phyloP scores from a whole-genome alignment of 2,797 vertebrate species.

The Dryobates pubescens region DNA sequence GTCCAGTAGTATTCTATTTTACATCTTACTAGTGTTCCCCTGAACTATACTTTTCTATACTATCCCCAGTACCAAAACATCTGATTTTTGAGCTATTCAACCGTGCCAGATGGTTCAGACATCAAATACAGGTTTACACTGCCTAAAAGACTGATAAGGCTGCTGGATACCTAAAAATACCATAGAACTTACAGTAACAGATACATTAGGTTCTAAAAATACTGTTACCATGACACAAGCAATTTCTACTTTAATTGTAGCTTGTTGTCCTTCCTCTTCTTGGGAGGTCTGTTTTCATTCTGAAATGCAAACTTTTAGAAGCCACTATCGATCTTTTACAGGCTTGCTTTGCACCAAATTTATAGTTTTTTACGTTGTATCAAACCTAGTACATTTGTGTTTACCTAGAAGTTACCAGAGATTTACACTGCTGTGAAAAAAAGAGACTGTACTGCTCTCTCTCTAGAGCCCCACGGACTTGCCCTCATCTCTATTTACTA shows the following conservation, averaged over 20 bases:
- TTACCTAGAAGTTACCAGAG: background rate
- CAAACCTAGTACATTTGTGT: background rate
- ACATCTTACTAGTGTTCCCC: background rate
- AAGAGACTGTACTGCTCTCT: background rate
- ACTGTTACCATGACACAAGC: background rate
- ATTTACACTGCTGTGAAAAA: background rate
- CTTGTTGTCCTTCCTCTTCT: background rate
- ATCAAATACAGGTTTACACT: background rate
- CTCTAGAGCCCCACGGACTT: background rate
- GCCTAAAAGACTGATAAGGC: background rate
- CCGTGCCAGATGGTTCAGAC: background rate
- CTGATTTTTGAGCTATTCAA: background rate
- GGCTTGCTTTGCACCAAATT: background rate
- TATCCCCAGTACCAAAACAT: background rate
- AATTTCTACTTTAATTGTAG: background rate
- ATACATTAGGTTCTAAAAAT: background rate
- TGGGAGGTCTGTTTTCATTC: background rate
- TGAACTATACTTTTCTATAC: background rate
- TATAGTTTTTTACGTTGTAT: background rate
- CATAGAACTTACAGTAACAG: background rate
- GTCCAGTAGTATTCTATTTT: background rate
- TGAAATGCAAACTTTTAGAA: background rate
- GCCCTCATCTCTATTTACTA: background rate
- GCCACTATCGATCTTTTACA: background rate
- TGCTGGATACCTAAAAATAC: background rate